These are phyloP conservation scores for Drosophila fuyamai DNA, from an alignment of 1,140 invertebrate genomes.

Conservation along the genomic window DNA sequence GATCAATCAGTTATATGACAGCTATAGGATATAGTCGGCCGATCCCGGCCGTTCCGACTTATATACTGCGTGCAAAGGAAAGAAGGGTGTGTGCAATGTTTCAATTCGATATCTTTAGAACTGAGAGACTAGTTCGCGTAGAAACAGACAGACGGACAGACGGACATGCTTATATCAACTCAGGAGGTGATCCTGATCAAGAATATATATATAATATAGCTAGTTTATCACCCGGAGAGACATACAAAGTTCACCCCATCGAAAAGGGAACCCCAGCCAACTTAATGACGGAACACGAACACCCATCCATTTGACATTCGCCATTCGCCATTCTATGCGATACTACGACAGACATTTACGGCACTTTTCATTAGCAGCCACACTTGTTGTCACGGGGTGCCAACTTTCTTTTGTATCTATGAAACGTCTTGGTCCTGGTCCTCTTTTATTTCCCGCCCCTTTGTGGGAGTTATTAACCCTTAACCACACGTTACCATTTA, in stretches of 20 bases:
- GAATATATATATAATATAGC: too few relatives aligned
- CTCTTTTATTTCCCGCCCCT: slow-evolving; percentile 28
- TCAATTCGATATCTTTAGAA: too few relatives aligned
- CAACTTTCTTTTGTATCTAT: slow-evolving; percentile 55
- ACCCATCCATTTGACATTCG: slow-evolving; percentile 19
- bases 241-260: not conserved
- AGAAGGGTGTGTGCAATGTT: too few relatives aligned
- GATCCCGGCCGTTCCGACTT: too few relatives aligned
- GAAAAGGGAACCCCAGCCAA: slow-evolving; percentile 1
- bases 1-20: too few relatives aligned
- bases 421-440: slow-evolving; percentile 59
- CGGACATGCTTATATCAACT: too few relatives aligned
- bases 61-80: too few relatives aligned
- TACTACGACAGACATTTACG: slow-evolving; percentile 42
- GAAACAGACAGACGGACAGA: too few relatives aligned
- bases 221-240: slow-evolving; percentile 27
- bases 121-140: too few relatives aligned
- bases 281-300: slow-evolving; percentile 16
- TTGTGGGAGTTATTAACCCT: slow-evolving; percentile 80
- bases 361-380: slow-evolving; percentile 78
- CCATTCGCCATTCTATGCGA: slow-evolving; percentile 30
- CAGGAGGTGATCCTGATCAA: too few relatives aligned
- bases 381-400: slow-evolving; percentile 54
- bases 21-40: too few relatives aligned
- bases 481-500: slow-evolving; percentile 80